A percentile compares a stretch with the other conserved stretches of the same genome.
These are phyloP conservation scores for Picus viridis DNA, from an alignment of 2,797 vertebrate genomes.

Conservation along the genomic window DNA sequence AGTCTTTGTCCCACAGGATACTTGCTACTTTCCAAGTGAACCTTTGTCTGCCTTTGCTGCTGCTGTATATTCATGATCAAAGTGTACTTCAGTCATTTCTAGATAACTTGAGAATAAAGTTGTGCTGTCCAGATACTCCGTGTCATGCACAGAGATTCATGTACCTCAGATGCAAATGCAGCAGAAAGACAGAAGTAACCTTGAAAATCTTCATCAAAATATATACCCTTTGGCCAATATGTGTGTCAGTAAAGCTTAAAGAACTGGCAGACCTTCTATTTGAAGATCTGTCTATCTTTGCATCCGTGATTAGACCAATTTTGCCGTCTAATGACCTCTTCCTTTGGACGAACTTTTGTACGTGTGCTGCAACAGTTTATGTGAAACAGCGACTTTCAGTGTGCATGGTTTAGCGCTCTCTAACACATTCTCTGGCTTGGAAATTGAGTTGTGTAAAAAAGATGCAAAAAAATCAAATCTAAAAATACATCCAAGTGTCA, in stretches of 20 bases:
- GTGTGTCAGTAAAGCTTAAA: not conserved
- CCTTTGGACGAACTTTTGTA: not conserved
- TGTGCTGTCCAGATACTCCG: not conserved
- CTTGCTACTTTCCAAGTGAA: not conserved
- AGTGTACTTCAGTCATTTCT: not conserved
- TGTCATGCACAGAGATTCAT: not conserved
- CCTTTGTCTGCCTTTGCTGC: not conserved
- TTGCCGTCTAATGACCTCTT: not conserved
- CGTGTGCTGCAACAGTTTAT: not conserved
- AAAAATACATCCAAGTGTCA: constrained; percentile 44
- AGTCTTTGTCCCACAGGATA: not conserved
- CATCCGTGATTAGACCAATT: not conserved
- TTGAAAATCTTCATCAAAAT: not conserved
- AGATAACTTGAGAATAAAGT: not conserved
- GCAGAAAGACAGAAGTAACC: not conserved
- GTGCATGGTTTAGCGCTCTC: not conserved
- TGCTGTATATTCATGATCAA: not conserved
- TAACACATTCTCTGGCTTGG: not conserved
- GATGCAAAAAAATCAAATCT: constrained; percentile 21
- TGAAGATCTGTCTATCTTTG: not conserved
- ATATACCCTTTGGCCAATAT: not conserved
- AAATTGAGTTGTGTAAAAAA: not conserved
- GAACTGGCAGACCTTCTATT: not conserved
- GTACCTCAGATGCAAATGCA: not conserved
- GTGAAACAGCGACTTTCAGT: not conserved